Conservation (phyloP, 2,888 invertebrate genomes). For the Herminia tarsipennalis region DNA sequence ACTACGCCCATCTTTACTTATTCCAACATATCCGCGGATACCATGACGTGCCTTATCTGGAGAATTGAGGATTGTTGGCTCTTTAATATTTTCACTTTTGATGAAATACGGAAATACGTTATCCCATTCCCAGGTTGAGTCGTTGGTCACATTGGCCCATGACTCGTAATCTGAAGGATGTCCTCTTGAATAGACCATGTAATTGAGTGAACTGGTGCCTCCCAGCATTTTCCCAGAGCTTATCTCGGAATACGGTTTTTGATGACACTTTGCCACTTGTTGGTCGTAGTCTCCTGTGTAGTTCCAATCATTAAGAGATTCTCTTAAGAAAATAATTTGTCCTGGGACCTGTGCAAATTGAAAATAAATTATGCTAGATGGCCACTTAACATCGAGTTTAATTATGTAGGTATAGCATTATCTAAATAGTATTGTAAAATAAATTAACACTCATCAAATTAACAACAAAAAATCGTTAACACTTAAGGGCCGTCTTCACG, state of each 20-base stretch:
- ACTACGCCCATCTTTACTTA: constrained; percentile 9
- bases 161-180: constrained; percentile 5
- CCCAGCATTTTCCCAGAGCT: constrained; percentile 15
- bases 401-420: too few relatives aligned
- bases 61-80: not conserved
- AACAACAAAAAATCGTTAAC: too few relatives aligned
- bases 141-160: constrained; percentile 8
- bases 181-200: constrained; percentile 10
- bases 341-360: constrained; percentile 24
- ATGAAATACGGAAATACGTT: constrained; percentile 13
- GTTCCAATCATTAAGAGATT: constrained; percentile 26
- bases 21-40: constrained; percentile 1
- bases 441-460: too few relatives aligned
- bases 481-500: too few relatives aligned
- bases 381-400: too few relatives aligned
- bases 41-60: constrained; percentile 9
- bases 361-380: not conserved
- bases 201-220: constrained; percentile 8
- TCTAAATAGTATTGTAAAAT: too few relatives aligned
- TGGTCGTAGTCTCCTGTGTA: constrained; percentile 21
- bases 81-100: constrained; percentile 15
- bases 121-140: constrained; percentile 4
- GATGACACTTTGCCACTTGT: constrained; percentile 17
- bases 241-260: constrained; percentile 9
- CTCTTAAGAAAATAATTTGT: constrained; percentile 15